Conservation (phyloP, 1,140 invertebrate species). For the Heliothis virescens region DNA sequence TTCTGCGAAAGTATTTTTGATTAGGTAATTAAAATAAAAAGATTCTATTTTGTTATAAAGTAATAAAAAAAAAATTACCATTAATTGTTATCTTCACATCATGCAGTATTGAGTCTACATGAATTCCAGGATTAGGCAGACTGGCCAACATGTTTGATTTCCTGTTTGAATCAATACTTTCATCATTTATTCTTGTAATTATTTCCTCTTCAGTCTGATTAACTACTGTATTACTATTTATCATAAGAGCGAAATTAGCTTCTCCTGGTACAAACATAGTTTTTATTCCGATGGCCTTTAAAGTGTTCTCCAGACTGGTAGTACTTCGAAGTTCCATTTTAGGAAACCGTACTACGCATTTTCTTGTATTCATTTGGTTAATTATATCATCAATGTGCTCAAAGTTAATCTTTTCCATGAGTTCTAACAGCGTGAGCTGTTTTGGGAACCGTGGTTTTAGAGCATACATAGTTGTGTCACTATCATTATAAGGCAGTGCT, state of each 20-base stretch:
- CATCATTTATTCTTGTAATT: conserved; percentile 55
- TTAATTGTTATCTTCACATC: conserved; percentile 88
- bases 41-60: background rate
- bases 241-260: conserved; percentile 89
- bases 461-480: conserved; percentile 89
- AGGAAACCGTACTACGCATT: conserved; percentile 88
- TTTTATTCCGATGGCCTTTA: conserved; percentile 88
- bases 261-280: conserved; percentile 88
- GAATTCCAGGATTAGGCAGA: conserved; percentile 86
- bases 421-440: conserved; percentile 76
- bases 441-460: conserved; percentile 88
- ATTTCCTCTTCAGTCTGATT: conserved; percentile 66
- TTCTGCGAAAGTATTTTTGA: conserved; percentile 67
- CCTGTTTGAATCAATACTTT: conserved; percentile 3
- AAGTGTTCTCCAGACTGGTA: conserved; percentile 84
- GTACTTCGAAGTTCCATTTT: conserved; percentile 89
- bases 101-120: conserved; percentile 88
- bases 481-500: conserved; percentile 91
- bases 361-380: conserved; percentile 76
- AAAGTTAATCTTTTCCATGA: conserved; percentile 86
- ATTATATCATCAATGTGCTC: conserved; percentile 86
- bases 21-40: background rate
- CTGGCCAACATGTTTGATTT: conserved; percentile 62
- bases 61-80: conserved; percentile 58
- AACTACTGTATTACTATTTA: conserved; percentile 66